A percentile compares a stretch with the other conserved stretches of the same genome.
Conservation (phyloP, 2,888 invertebrate species). For the Oxycera nigricornis region DNA sequence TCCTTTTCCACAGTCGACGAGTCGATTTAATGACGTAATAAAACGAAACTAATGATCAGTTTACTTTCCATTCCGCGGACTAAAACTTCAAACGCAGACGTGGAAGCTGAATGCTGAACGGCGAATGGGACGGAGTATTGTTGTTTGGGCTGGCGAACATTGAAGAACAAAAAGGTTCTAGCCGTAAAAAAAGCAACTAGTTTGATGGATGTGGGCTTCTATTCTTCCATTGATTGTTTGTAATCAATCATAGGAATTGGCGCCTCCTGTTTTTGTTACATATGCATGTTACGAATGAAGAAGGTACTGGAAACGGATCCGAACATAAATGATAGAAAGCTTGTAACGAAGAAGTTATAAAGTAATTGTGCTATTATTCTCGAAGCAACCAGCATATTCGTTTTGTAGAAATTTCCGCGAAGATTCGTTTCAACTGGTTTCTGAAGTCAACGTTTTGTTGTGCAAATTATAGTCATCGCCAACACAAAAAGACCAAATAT, state of each 20-base stretch:
- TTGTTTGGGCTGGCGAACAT: background rate
- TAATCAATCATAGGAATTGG: conserved; percentile 13
- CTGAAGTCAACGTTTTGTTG: too few relatives aligned
- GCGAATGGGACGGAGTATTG: background rate
- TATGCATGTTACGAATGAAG: too few relatives aligned
- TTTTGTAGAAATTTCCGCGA: too few relatives aligned
- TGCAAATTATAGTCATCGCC: too few relatives aligned
- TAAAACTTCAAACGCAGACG: too few relatives aligned
- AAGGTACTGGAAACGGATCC: too few relatives aligned
- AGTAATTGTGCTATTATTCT: too few relatives aligned
- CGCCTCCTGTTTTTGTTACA: conserved; percentile 22
- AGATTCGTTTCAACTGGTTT: too few relatives aligned
- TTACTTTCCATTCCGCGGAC: conserved; percentile 18
- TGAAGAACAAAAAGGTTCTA: conserved; percentile 13
- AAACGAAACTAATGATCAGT: conserved; percentile 33
- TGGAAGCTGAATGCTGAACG: background rate
- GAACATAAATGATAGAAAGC: too few relatives aligned
- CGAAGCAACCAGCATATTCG: too few relatives aligned
- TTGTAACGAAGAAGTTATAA: too few relatives aligned
- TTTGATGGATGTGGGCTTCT: background rate
- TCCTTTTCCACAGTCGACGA: background rate
- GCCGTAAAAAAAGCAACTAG: conserved; percentile 9
- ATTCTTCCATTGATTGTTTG: background rate
- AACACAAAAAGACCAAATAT: too few relatives aligned
- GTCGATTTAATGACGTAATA: conserved; percentile 30